Conservation (phyloP, 1,140 invertebrate species). For the Rhysida immarginata region DNA sequence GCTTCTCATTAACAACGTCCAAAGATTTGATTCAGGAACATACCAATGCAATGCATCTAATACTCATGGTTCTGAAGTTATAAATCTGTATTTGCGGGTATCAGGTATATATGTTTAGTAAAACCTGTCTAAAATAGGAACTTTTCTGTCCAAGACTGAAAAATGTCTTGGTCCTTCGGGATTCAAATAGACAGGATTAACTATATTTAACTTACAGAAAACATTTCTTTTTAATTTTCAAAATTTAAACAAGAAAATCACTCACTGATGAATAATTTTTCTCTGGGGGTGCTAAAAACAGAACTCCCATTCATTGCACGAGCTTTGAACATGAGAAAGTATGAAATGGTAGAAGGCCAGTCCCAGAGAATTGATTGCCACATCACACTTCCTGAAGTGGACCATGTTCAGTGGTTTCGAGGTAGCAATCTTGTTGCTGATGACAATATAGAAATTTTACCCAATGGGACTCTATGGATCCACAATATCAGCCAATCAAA, state of each 20-base stretch:
- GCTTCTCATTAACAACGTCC: not conserved
- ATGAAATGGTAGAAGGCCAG: not conserved
- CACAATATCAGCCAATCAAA: not conserved
- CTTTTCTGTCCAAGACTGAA: too few relatives aligned
- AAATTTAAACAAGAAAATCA: too few relatives aligned
- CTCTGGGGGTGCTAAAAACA: too few relatives aligned
- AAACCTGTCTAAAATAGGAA: too few relatives aligned
- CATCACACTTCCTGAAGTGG: not conserved
- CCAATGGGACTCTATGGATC: not conserved
- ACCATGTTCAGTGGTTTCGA: not conserved
- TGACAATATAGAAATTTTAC: not conserved
- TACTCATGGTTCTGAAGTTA: not conserved
- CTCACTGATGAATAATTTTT: too few relatives aligned
- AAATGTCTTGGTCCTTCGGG: too few relatives aligned
- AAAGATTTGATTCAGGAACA: not conserved
- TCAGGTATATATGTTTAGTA: not conserved
- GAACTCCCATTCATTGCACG: too few relatives aligned
- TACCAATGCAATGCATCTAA: conserved; percentile 1
- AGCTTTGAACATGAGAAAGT: not conserved
- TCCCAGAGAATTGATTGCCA: not conserved
- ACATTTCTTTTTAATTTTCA: too few relatives aligned
- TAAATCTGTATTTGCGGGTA: not conserved
- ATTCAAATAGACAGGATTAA: too few relatives aligned
- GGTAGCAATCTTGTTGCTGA: not conserved
- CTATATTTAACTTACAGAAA: too few relatives aligned